phyloP scores from a whole-genome alignment of 2,888 invertebrate species.

The Silvanus unidentatus region DNA sequence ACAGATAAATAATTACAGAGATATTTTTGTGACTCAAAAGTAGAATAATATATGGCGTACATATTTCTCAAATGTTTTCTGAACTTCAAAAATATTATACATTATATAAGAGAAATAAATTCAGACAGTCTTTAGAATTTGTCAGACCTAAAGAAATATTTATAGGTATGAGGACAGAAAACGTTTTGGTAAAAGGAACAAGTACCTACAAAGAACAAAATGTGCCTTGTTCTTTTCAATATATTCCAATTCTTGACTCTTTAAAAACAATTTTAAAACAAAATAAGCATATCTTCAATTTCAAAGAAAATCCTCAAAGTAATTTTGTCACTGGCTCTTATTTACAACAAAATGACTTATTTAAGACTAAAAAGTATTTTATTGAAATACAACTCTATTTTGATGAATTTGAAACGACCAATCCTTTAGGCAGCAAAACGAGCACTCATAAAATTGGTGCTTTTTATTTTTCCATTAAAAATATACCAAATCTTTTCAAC shows the following conservation, averaged over 20 bases:
- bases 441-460: slow-evolving; percentile 21
- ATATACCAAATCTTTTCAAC: slow-evolving; percentile 12
- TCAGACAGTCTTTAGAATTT: background rate
- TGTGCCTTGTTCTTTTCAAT: slow-evolving; percentile 13
- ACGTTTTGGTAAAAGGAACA: slow-evolving; percentile 4
- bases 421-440: slow-evolving; percentile 21
- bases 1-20: too few species aligned
- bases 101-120: background rate
- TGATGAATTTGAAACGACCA: slow-evolving; percentile 21
- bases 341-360: slow-evolving; percentile 10
- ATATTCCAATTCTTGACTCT: slow-evolving; percentile 14
- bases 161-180: slow-evolving; percentile 5
- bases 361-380: slow-evolving; percentile 2
- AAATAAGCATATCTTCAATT: slow-evolving; percentile 2
- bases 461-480: slow-evolving; percentile 18
- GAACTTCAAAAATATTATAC: slow-evolving; percentile 1
- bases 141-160: slow-evolving; percentile 1
- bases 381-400: slow-evolving; percentile 11
- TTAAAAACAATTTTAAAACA: slow-evolving; percentile 2
- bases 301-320: background rate
- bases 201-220: slow-evolving; percentile 12
- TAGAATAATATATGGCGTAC: too few species aligned
- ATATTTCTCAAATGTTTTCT: too few species aligned
- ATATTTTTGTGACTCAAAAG: too few species aligned
- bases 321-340: slow-evolving; percentile 6